Evolutionary conservation across 2,888 invertebrate genomes (phyloP), one percentile per base, ranked within the genome.

Genomic region (Perdita meconis): DNA sequence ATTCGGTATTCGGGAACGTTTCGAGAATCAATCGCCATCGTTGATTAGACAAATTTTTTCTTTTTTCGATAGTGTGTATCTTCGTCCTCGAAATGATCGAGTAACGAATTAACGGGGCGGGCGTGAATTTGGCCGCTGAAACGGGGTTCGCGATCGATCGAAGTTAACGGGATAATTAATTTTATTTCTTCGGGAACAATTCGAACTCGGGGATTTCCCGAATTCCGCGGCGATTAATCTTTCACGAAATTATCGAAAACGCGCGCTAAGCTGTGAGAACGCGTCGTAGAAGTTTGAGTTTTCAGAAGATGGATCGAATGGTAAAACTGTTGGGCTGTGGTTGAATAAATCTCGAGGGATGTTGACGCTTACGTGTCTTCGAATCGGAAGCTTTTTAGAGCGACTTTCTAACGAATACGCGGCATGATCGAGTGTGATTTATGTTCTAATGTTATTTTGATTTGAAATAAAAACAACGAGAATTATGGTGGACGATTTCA

Each of bases 401-500:
- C n/a, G n/a, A n/a, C n/a, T n/a, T n/a, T n/a, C n/a, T n/a, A n/a
- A n/a, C n/a, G n/a, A n/a, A n/a, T n/a, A n/a, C n/a, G n/a, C n/a
- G n/a, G n/a, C n/a, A n/a, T n/a, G n/a, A n/a, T n/a, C n/a, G n/a
- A n/a, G n/a, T n/a, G n/a, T n/a, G n/a, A n/a, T n/a, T n/a, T n/a
- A n/a, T n/a, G n/a, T n/a, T n/a, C n/a, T n/a, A n/a, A n/a, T n/a
- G n/a, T n/a, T n/a, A n/a, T n/a, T n/a, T n/a, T n/a, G n/a, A n/a
- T n/a, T n/a, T n/a, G 8, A 47, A 47, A 6, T 22, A 10, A 47
- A 12, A 47, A 10, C 19, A 19, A 3, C 22, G 19, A 10, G 44
- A 44, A 19, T 2, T 2, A 19, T 26, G 36, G 40, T 12, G 67
- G 66, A 72, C 73, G 81, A 77, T 84, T 61, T 68, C 72, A 40